Percentiles rank a stretch among this genome's conserved stretches.
Conservation (phyloP, 2,797 vertebrate species). For the Pipistrellus pipistrellus region DNA sequence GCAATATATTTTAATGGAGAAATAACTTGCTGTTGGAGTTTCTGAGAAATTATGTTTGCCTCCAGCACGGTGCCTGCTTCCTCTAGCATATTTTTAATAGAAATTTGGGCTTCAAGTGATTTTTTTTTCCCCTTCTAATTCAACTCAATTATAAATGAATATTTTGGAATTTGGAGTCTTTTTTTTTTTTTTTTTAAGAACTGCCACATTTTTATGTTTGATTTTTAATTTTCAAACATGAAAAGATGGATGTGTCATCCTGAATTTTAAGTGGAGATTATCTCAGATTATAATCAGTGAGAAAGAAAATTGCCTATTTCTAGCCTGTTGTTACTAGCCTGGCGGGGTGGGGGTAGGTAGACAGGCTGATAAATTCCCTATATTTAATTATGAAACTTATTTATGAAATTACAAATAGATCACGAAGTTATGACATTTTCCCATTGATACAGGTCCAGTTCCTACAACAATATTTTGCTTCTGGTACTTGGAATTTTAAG, state of each 20-base stretch:
- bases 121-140: neutral
- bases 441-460: neutral
- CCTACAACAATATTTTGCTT: slow-evolving; percentile 24
- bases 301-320: neutral
- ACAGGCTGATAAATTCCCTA: slow-evolving; percentile 28
- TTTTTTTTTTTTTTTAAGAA: neutral
- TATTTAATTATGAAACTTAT: slow-evolving; percentile 13
- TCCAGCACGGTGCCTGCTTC: neutral
- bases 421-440: slow-evolving; percentile 22
- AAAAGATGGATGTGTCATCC: slow-evolving; percentile 10
- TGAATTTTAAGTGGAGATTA: slow-evolving; percentile 41
- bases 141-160: neutral
- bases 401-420: neutral
- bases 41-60: slow-evolving; percentile 11
- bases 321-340: neutral
- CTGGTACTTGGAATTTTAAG: slow-evolving; percentile 39
- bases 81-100: slow-evolving; percentile 28
- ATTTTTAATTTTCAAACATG: slow-evolving; percentile 47
- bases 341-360: neutral
- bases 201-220: slow-evolving; percentile 6
- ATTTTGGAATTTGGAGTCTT: slow-evolving; percentile 20
- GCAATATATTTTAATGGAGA: neutral
- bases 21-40: neutral
- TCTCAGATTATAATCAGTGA: slow-evolving; percentile 14
- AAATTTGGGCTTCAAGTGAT: slow-evolving; percentile 36